phyloP scores from a whole-genome alignment of 2,888 invertebrate genomes.

The Ischnus inquisitorius region DNA sequence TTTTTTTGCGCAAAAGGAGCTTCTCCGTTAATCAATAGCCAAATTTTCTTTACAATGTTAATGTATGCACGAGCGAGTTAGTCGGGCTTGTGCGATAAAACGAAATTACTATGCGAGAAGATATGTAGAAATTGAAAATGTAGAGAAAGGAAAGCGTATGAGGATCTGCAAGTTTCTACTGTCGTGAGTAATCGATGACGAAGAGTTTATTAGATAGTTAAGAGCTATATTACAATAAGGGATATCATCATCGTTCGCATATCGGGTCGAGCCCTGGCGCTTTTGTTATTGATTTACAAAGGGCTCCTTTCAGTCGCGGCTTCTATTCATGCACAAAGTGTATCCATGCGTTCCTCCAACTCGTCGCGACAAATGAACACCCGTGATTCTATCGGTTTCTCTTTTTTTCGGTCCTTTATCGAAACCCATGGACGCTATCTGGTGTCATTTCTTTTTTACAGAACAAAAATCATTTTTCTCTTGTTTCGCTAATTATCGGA shows the following conservation, averaged over 20 bases:
- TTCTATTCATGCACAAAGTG: conserved; percentile 72
- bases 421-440: too few species aligned
- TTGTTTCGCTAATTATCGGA: too few species aligned
- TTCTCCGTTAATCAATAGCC: conserved; percentile 80
- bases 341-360: conserved; percentile 82
- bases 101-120: conserved; percentile 17
- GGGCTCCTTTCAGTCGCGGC: conserved; percentile 73
- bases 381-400: conserved; percentile 10
- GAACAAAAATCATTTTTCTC: too few species aligned
- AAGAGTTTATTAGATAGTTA: conserved; percentile 40
- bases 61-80: conserved; percentile 42
- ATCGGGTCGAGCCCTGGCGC: conserved; percentile 43
- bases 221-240: conserved; percentile 47
- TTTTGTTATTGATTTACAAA: conserved; percentile 81
- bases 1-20: conserved; percentile 71
- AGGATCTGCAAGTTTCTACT: conserved; percentile 16
- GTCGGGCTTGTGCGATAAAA: conserved; percentile 1
- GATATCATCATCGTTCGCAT: conserved; percentile 44
- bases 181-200: conserved; percentile 40
- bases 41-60: conserved; percentile 61
- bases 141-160: conserved; percentile 23
- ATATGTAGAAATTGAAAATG: background rate
- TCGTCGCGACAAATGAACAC: conserved; percentile 71
- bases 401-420: background rate
- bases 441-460: too few species aligned